Evolutionary conservation across 2,888 invertebrate species (phyloP).

Genomic region (Crocallis elinguaria): DNA sequence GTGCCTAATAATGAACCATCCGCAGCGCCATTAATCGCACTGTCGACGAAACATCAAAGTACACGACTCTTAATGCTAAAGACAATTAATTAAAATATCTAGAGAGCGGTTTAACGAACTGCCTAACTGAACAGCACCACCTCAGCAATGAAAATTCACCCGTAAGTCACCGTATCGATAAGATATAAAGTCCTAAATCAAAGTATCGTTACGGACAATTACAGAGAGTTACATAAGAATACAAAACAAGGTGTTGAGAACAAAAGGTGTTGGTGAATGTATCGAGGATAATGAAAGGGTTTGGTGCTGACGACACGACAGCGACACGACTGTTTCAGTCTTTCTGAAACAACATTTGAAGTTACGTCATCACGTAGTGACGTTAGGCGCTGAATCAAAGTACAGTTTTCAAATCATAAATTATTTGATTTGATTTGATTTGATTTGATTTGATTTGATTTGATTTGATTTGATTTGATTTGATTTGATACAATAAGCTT

Average conservation of each 20-base stretch:
- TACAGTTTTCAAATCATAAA: no score
- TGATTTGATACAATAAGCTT: no score
- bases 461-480: no score
- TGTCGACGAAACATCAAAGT: constrained; percentile 31
- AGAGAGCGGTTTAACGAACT: constrained; percentile 37
- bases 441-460: no score
- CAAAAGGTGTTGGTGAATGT: constrained; percentile 46
- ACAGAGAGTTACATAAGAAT: constrained; percentile 49
- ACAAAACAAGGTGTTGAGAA: constrained; percentile 46
- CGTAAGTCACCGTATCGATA: neutral
- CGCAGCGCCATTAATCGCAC: constrained; percentile 12
- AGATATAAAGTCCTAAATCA: constrained; percentile 34
- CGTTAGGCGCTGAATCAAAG: no score
- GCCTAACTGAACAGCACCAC: constrained; percentile 24
- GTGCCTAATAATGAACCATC: constrained; percentile 9
- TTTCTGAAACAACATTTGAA: no score
- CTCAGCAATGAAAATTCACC: neutral
- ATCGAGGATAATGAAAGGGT: constrained; percentile 42
- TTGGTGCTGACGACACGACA: constrained; percentile 31
- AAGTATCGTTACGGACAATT: constrained; percentile 40
- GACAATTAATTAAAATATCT: constrained; percentile 51
- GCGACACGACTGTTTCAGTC: constrained; percentile 32
- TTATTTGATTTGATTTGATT: no score
- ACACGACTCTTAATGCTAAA: constrained; percentile 40
- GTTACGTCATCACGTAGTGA: no score